phyloP scores from a whole-genome alignment of 2,113 vertebrate genomes.

The Caranx melampygus region DNA sequence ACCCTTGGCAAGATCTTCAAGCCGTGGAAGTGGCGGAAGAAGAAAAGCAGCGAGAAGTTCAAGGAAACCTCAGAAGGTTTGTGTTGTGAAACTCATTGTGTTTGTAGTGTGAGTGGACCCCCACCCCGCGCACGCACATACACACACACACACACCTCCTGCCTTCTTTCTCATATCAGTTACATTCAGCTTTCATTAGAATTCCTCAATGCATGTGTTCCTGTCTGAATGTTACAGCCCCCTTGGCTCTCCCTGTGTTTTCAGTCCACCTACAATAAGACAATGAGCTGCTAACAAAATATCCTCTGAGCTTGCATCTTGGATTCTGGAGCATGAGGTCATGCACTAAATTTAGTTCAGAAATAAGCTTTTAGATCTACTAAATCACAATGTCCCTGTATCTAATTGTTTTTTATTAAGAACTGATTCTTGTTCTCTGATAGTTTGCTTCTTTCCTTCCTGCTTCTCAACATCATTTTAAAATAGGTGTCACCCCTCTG shows the following conservation, averaged over 20 bases:
- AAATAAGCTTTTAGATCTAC: too few relatives aligned
- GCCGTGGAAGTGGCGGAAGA: conserved; percentile 99
- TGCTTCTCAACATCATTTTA: too few relatives aligned
- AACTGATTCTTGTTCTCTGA: too few relatives aligned
- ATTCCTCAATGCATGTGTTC: conserved; percentile 37
- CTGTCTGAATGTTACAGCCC: background rate
- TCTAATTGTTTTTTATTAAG: too few relatives aligned
- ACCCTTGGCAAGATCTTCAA: conserved; percentile 98
- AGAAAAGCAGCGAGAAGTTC: conserved; percentile 98
- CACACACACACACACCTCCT: background rate
- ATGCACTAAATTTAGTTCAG: background rate
- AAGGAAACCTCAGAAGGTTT: conserved; percentile 97
- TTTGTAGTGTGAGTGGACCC: background rate
- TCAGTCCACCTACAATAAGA: conserved; percentile 18
- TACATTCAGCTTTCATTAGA: conserved; percentile 46
- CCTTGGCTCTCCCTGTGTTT: conserved; percentile 4
- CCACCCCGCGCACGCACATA: background rate
- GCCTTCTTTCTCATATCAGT: conserved; percentile 14
- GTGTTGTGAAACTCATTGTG: conserved; percentile 78
- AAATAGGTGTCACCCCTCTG: too few relatives aligned
- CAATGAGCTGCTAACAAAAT: conserved; percentile 21
- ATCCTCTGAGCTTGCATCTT: conserved; percentile 33
- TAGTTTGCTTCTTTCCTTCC: too few relatives aligned
- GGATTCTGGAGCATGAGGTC: conserved; percentile 8
- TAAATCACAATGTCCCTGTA: too few relatives aligned